Percentiles rank a stretch among this genome's conserved stretches.
Conservation (phyloP, 2,888 invertebrate genomes). For the Linnaemya vulpina region DNA sequence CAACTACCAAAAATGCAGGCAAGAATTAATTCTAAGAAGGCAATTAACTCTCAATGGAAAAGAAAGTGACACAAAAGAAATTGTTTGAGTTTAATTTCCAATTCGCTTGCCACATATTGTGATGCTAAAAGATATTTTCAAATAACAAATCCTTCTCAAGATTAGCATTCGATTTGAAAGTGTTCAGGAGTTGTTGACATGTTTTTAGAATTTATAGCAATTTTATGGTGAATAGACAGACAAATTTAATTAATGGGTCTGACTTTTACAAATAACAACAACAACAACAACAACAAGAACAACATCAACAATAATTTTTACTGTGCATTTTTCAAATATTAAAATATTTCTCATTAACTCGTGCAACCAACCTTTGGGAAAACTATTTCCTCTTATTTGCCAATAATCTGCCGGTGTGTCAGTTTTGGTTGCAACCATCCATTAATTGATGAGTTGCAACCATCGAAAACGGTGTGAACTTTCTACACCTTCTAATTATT, state of each 20-base stretch:
- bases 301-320: not conserved
- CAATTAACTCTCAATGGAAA: constrained; percentile 36
- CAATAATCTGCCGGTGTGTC: not conserved
- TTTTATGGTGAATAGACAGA: constrained; percentile 6
- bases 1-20: not conserved
- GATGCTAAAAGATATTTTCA: constrained; percentile 21
- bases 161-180: not conserved
- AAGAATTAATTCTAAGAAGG: constrained; percentile 59
- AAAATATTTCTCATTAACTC: not conserved
- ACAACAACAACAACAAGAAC: constrained; percentile 10
- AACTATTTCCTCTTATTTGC: constrained; percentile 34
- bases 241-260: not conserved
- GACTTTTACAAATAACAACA: constrained; percentile 33
- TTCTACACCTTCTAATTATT: constrained; percentile 42
- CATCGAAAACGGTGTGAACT: constrained; percentile 48
- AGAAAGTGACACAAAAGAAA: constrained; percentile 8
- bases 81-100: constrained; percentile 67
- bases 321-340: not conserved
- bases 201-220: constrained; percentile 33
- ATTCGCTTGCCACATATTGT: constrained; percentile 63
- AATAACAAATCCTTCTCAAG: constrained; percentile 24
- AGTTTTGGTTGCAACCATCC: constrained; percentile 3
- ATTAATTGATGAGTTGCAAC: constrained; percentile 37
- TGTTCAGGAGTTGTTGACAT: constrained; percentile 47
- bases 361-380: constrained; percentile 42